Base-by-base conservation (phyloP, 2,888 invertebrate species). In the Syrista parreyssii region DNA sequence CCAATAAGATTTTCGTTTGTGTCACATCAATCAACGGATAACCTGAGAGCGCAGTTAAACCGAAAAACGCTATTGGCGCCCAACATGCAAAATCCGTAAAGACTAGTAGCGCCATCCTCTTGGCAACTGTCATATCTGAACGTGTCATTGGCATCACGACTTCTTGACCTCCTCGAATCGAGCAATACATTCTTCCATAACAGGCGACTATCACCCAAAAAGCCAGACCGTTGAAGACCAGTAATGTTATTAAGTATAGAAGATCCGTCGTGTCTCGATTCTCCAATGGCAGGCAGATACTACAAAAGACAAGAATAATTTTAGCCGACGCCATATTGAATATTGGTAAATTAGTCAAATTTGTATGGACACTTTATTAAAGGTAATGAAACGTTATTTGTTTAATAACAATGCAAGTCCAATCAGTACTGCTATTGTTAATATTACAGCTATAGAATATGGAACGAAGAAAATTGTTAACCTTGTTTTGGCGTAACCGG, bases 41-140 rank as follows among this genome's bases (percentile, higher is more conserved):
- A 23, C 95, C 95, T 2, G 71, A 94, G 3, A 95, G 92, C 6
- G 95, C 95, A 0, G 95, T 94, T 68, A 95, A 88, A 11, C 94
- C 94, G 85, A 94, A 94, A 89, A 95, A 94, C 12, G 94, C 93
- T 68, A 95, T 95, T 0, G 95, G 95, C 6, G 95, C 94, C 92
- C 93, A 93, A 84, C 93, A 93, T 15, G 93, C 93, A 85, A 95
- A 94, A 89, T 95, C 93, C 0, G 95, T 95, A 87, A 94, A 94
- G 23, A 95, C 94, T 15, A 95, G 91, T 9, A 95, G 91, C 0
- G 94, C 94, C 95, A 95, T 95, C 78, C 94, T 91, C 88, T 94
- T 94, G 72, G 95, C 95, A 0, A 95, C 93, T 1, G 92, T 92
- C 74, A 92, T 87, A 83, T 93, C 93, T 33, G 92, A 92, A 78